Conservation (phyloP, 2,113 vertebrate genomes). For the Microcebus murinus region DNA sequence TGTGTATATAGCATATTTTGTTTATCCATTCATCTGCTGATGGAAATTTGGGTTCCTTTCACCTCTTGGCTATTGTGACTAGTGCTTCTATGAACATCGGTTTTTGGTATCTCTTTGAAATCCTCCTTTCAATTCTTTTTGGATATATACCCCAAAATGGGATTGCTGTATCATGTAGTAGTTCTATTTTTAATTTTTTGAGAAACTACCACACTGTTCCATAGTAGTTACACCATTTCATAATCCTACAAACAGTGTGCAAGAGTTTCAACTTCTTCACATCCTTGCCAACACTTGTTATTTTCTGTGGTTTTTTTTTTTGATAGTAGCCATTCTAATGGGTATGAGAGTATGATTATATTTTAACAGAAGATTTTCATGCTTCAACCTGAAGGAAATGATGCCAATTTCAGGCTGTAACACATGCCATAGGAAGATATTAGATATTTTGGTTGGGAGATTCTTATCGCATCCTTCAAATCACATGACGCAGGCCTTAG, state of each 20-base stretch:
- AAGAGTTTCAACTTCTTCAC: not conserved
- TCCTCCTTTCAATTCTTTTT: not conserved
- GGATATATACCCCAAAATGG: not conserved
- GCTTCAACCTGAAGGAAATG: not conserved
- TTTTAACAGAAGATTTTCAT: conserved; percentile 15
- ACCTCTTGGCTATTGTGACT: not conserved
- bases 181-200: not conserved
- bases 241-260: not conserved
- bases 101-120: not conserved
- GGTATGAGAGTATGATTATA: not conserved
- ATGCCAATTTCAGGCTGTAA: not conserved
- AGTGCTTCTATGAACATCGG: not conserved
- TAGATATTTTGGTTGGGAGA: not conserved
- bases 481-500: not conserved
- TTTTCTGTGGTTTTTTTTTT: not conserved
- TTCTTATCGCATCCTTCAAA: not conserved
- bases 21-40: not conserved
- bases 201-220: not conserved
- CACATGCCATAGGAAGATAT: not conserved
- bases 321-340: not conserved
- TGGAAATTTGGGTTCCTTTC: not conserved
- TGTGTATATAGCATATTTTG: not conserved
- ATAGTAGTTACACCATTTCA: not conserved
- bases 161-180: not conserved
- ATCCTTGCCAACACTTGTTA: not conserved